Evolutionary conservation across 2,113 vertebrate species (phyloP), one percentile per base, ranked within the genome.

Genomic region (Clarias macrocephalus): DNA sequence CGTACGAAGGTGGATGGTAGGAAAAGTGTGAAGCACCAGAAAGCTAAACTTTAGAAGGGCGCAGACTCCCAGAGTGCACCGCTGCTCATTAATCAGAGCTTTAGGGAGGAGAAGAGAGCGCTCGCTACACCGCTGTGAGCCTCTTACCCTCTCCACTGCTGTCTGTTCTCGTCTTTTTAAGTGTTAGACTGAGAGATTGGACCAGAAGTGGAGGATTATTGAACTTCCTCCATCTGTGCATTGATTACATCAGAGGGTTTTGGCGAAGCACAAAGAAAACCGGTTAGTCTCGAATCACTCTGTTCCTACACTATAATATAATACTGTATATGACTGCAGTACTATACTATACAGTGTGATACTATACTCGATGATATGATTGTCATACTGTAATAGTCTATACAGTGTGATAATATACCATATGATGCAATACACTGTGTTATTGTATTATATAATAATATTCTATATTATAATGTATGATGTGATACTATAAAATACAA

Each of bases 221-320:
- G 83, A 76, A 70, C 82, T 84, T 60, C 80, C 59, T 73, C 66
- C 72, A 30, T n/a, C 65, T 73, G 33, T 54, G 59, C 76, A 87
- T 81, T 80, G 79, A 89, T 89, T 85, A 87, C 85, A 73, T 75
- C 66, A 77, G n/a, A 72, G 81, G 80, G 54, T 60, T 60, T 79
- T 87, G 82, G 75, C 30, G 54, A 28, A 33, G 57, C 56, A 37
- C 23, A 57, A n/a, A 60, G 23, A 80, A 30, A 79, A 5, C 25
- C 21, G 19, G 60, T 60, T 19, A 80, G 21, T 48, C 37, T 48
- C 33, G 52, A 76, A 76, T 52, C 3, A 2, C 42, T 25, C 4
- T 11, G 8, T 76, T 4, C 21, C 23, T 76, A 13, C 2, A 37
- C 19, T 23, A 13, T 13, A 75, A 10, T 15, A 13, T 15, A 76